phyloP scores from a whole-genome alignment of 2,797 vertebrate species.

The Phrynocephalus forsythii region DNA sequence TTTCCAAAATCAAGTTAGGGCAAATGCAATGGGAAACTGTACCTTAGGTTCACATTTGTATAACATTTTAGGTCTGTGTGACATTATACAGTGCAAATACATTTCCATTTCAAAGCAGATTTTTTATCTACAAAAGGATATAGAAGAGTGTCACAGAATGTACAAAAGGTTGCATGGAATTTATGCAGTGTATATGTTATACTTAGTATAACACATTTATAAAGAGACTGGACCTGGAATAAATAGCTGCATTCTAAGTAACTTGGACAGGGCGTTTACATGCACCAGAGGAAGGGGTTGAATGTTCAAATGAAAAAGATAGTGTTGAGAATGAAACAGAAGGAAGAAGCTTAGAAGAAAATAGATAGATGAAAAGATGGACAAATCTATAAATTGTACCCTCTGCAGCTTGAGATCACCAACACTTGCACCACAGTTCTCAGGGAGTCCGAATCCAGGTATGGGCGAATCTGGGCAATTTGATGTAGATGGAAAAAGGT shows the following conservation, averaged over 20 bases:
- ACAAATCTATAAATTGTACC: too few species aligned
- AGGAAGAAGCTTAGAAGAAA: too few species aligned
- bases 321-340: too few species aligned
- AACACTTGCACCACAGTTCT: too few species aligned
- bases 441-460: too few species aligned
- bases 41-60: constrained; percentile 59
- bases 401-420: too few species aligned
- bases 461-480: too few species aligned
- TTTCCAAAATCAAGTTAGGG: constrained; percentile 19
- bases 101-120: constrained; percentile 71
- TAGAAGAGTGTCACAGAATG: background rate
- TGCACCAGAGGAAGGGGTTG: too few species aligned
- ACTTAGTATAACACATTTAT: constrained; percentile 31
- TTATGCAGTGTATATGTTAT: constrained; percentile 44
- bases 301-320: too few species aligned
- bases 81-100: constrained; percentile 69
- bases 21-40: constrained; percentile 38
- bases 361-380: too few species aligned
- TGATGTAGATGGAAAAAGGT: too few species aligned
- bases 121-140: constrained; percentile 58
- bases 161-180: constrained; percentile 40
- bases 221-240: background rate
- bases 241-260: constrained; percentile 10
- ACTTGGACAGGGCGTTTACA: background rate
- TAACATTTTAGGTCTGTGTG: constrained; percentile 67